Conservation (phyloP, 2,113 vertebrate genomes). For the Saccopteryx leptura region DNA sequence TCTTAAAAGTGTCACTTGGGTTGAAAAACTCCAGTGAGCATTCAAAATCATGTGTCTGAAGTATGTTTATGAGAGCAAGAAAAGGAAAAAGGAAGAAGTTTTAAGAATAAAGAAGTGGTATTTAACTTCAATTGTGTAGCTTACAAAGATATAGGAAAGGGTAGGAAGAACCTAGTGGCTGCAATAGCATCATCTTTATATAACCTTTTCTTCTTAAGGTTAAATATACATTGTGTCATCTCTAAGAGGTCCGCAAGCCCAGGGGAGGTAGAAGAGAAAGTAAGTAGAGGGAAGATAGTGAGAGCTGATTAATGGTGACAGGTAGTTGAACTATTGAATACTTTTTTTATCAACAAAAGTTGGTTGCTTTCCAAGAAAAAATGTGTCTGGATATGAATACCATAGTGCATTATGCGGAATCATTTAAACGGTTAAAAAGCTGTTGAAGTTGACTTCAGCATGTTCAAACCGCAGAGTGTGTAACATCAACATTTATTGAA, state of each 20-base stretch:
- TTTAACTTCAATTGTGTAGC: not conserved
- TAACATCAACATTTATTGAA: not conserved
- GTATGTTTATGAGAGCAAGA: not conserved
- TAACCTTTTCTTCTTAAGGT: not conserved
- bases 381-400: not conserved
- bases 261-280: not conserved
- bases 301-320: not conserved
- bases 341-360: not conserved
- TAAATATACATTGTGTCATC: not conserved
- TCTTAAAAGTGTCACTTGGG: not conserved
- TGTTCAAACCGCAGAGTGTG: not conserved
- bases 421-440: not conserved
- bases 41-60: not conserved
- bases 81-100: not conserved
- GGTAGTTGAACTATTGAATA: not conserved
- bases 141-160: not conserved
- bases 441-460: not conserved
- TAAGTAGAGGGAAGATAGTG: not conserved
- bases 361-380: constrained; percentile 14
- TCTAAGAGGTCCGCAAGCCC: not conserved
- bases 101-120: not conserved
- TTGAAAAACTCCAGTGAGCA: not conserved
- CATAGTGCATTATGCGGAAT: not conserved
- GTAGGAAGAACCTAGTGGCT: not conserved
- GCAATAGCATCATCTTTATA: not conserved